Conservation (phyloP, 1,140 invertebrate genomes). For the Drosophila persimilis region DNA sequence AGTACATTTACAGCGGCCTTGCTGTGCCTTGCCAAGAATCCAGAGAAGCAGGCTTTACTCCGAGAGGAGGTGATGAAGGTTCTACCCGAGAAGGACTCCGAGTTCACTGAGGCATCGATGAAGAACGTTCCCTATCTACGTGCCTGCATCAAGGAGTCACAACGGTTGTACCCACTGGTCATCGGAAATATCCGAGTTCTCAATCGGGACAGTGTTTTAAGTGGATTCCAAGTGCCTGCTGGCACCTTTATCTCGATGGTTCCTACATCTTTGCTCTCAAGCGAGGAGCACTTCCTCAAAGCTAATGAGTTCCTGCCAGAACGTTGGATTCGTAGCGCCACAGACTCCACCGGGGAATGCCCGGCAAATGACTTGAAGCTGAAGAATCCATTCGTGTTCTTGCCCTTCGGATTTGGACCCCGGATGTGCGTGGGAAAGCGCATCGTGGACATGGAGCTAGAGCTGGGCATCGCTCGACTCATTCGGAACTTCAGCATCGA, state of each 20-base stretch:
- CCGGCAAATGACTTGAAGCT: slow-evolving; percentile 70
- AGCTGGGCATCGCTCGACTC: slow-evolving; percentile 86
- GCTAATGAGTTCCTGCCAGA: slow-evolving; percentile 85
- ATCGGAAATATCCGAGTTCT: slow-evolving; percentile 84
- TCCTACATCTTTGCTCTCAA: slow-evolving; percentile 77
- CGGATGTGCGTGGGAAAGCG: slow-evolving; percentile 86
- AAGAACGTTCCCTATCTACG: slow-evolving; percentile 86
- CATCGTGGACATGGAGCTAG: slow-evolving; percentile 89
- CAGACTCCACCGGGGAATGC: slow-evolving; percentile 19
- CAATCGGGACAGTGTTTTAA: slow-evolving; percentile 84
- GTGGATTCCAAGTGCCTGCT: slow-evolving; percentile 86
- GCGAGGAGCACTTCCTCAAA: slow-evolving; percentile 84
- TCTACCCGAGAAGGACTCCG: slow-evolving; percentile 83
- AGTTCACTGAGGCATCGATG: slow-evolving; percentile 84
- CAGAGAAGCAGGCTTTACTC: slow-evolving; percentile 87
- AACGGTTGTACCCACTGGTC: slow-evolving; percentile 84
- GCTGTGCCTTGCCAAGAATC: slow-evolving; percentile 86
- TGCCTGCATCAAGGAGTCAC: slow-evolving; percentile 87
- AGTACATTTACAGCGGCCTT: slow-evolving; percentile 44
- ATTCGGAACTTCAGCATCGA: slow-evolving; percentile 85
- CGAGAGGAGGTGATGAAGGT: slow-evolving; percentile 85
- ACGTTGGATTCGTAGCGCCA: slow-evolving; percentile 84
- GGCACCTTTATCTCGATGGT: slow-evolving; percentile 84
- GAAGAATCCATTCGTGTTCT: slow-evolving; percentile 85
- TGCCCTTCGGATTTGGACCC: slow-evolving; percentile 87